Conservation (phyloP, 2,888 invertebrate species). For the Drosophila anomalata region DNA sequence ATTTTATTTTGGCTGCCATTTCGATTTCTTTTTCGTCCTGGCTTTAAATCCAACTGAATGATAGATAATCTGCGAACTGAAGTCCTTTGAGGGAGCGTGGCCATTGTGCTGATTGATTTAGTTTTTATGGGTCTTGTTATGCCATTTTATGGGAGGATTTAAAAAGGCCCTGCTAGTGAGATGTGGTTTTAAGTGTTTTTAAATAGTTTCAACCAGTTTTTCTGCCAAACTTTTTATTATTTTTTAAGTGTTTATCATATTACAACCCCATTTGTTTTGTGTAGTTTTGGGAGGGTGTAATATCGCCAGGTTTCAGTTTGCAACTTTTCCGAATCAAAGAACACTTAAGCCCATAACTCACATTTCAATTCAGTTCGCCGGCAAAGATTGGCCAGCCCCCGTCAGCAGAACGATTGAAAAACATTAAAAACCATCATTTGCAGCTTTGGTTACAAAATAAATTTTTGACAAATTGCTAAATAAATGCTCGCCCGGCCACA, state of each 20-base stretch:
- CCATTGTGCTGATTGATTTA: slow-evolving; percentile 38
- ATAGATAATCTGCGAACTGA: slow-evolving; percentile 54
- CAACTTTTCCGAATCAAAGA: slow-evolving; percentile 53
- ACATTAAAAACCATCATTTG: slow-evolving; percentile 75
- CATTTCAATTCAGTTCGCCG: slow-evolving; percentile 57
- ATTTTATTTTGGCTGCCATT: slow-evolving; percentile 58
- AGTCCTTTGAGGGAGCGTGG: slow-evolving; percentile 16
- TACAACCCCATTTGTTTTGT: background rate
- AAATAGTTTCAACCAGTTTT: background rate
- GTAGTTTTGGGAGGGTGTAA: background rate
- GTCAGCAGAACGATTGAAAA: slow-evolving; percentile 53
- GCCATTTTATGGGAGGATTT: slow-evolving; percentile 9
- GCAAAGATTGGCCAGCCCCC: slow-evolving; percentile 12
- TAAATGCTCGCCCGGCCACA: slow-evolving; percentile 58
- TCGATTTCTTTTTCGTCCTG: slow-evolving; percentile 50
- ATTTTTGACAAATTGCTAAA: slow-evolving; percentile 78
- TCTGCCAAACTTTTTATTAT: background rate
- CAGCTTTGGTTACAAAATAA: slow-evolving; percentile 77
- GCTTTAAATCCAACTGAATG: slow-evolving; percentile 62
- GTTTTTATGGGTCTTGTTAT: slow-evolving; percentile 54
- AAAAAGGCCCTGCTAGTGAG: background rate
- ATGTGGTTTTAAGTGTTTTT: background rate
- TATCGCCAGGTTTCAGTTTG: background rate
- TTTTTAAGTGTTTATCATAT: background rate
- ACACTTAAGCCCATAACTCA: slow-evolving; percentile 54